Evolutionary conservation across 2,888 invertebrate species (phyloP).

Genomic region (Orthonevra nobilis): DNA sequence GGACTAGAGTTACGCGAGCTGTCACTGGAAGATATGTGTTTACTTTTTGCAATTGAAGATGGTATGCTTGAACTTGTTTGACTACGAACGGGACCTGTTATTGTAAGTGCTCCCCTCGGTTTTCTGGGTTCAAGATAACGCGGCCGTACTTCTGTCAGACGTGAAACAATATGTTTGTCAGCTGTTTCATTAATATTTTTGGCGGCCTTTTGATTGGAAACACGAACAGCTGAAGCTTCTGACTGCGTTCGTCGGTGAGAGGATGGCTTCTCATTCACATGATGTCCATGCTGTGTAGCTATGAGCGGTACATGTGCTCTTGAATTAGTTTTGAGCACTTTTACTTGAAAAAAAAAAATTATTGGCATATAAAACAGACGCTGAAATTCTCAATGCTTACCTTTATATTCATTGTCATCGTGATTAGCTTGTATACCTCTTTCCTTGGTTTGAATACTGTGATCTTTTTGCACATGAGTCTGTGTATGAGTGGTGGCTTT

Average conservation of each 20-base stretch:
- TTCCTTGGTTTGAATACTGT: conserved; percentile 76
- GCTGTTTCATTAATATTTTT: conserved; percentile 36
- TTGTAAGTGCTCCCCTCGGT: conserved; percentile 66
- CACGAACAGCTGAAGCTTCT: conserved; percentile 75
- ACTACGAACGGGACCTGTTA: conserved; percentile 75
- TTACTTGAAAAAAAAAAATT: too few relatives aligned
- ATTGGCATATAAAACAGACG: too few relatives aligned
- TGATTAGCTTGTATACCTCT: conserved; percentile 78
- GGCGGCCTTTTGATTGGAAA: conserved; percentile 34
- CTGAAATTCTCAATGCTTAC: conserved; percentile 62
- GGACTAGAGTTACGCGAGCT: conserved; percentile 79
- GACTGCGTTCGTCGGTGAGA: conserved; percentile 79
- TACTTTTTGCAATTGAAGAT: conserved; percentile 72
- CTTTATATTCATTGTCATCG: conserved; percentile 75
- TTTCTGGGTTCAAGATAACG: conserved; percentile 84
- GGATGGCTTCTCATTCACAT: conserved; percentile 73
- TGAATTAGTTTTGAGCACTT: conserved; percentile 77
- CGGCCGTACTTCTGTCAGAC: conserved; percentile 81
- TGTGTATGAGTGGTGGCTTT: conserved; percentile 76
- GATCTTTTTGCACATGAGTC: conserved; percentile 74
- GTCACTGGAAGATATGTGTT: conserved; percentile 79
- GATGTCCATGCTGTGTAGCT: conserved; percentile 34
- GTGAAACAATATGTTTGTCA: conserved; percentile 66
- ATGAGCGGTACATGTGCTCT: conserved; percentile 77
- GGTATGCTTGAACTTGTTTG: conserved; percentile 78